Percentiles rank a stretch among this genome's conserved stretches.
Conservation (phyloP, 2,797 vertebrate species). For the Eutrigla gurnardus region DNA sequence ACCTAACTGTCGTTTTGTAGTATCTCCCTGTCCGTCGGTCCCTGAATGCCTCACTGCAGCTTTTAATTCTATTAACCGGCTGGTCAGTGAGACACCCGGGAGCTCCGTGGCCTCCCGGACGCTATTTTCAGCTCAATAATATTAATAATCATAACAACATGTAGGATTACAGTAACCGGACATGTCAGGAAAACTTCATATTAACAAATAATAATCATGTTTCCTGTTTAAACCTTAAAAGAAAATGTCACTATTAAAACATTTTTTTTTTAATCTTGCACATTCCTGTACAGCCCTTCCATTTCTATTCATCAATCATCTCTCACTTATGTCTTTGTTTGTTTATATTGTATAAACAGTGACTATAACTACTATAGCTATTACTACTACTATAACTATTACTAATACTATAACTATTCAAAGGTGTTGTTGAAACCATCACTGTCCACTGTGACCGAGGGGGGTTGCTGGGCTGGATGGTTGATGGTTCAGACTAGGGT, state of each 20-base stretch:
- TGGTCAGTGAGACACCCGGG: constrained; percentile 31
- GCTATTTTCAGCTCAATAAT: background rate
- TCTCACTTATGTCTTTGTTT: too few relatives aligned
- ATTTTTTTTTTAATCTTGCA: too few relatives aligned
- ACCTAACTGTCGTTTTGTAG: too few relatives aligned
- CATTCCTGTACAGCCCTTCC: too few relatives aligned
- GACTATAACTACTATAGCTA: too few relatives aligned
- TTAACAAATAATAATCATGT: too few relatives aligned
- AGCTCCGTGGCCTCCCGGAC: constrained; percentile 3
- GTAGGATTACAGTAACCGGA: background rate
- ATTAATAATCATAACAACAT: background rate
- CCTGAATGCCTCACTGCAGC: constrained; percentile 75
- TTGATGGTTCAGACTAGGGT: background rate
- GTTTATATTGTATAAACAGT: too few relatives aligned
- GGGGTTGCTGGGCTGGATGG: too few relatives aligned
- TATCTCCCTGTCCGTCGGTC: constrained; percentile 15
- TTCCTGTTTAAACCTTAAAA: background rate
- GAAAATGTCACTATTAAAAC: background rate
- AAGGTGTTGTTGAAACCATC: background rate
- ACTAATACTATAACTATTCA: background rate
- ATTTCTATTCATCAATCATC: too few relatives aligned
- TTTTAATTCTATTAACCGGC: constrained; percentile 60
- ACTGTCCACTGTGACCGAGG: background rate
- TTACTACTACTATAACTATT: background rate
- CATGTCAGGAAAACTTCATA: too few relatives aligned